Evolutionary conservation across 2,888 invertebrate species (phyloP).

Genomic region (Linnaemya tessellans): DNA sequence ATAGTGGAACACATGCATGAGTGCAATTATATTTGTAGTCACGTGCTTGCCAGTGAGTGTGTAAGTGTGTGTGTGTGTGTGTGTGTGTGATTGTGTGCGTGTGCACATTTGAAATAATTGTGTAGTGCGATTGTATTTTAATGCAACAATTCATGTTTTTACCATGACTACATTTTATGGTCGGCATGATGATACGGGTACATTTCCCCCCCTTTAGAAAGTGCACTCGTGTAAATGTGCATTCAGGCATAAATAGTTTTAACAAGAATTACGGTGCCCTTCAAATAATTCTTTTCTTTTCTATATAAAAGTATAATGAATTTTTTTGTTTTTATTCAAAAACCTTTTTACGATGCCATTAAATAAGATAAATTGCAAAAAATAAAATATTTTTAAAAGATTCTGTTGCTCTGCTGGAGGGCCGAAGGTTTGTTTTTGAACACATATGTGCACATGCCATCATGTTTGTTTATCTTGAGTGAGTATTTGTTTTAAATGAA

Average conservation of each 20-base stretch:
- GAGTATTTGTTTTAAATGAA: too few species aligned
- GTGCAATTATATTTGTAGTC: not conserved
- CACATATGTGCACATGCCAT: too few species aligned
- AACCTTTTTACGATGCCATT: too few species aligned
- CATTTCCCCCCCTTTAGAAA: not conserved
- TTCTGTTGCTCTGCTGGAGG: too few species aligned
- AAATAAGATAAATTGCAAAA: not conserved
- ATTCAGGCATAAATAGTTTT: conserved; percentile 4
- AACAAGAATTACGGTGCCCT: not conserved
- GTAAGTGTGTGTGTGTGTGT: not conserved
- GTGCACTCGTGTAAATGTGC: not conserved
- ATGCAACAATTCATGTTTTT: conserved; percentile 70
- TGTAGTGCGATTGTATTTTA: conserved; percentile 55
- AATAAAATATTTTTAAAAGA: not conserved
- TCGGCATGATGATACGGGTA: conserved; percentile 49
- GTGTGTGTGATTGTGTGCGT: too few species aligned
- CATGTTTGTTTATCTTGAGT: too few species aligned
- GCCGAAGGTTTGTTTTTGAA: too few species aligned
- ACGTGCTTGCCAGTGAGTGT: not conserved
- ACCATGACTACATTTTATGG: conserved; percentile 62
- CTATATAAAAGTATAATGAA: not conserved
- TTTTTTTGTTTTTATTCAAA: not conserved
- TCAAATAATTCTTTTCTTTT: not conserved
- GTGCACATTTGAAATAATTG: conserved; percentile 14
- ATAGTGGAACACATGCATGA: not conserved